Evolutionary conservation across 2,888 invertebrate species (phyloP).

Genomic region (Schizotus pectinicornis): DNA sequence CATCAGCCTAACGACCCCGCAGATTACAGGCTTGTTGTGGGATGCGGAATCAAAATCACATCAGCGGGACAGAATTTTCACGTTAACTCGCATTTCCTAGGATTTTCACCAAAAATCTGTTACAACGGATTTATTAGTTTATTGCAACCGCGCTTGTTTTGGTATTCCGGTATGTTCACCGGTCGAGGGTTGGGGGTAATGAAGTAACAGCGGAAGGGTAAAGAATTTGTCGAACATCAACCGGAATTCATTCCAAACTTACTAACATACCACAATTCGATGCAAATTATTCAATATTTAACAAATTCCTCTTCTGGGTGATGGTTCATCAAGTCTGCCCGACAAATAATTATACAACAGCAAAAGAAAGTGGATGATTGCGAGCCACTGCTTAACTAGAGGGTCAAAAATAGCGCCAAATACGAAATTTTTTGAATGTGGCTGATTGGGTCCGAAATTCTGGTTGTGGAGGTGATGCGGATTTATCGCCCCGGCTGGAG

Average conservation of each 20-base stretch:
- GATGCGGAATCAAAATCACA: slow-evolving; percentile 47
- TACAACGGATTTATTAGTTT: background rate
- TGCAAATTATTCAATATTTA: slow-evolving; percentile 46
- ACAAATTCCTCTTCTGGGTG: slow-evolving; percentile 34
- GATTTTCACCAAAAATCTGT: background rate
- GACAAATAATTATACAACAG: too few species aligned
- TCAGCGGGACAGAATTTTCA: slow-evolving; percentile 42
- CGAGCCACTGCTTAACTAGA: too few species aligned
- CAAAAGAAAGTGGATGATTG: too few species aligned
- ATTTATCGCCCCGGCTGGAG: slow-evolving; percentile 19
- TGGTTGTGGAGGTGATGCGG: too few species aligned
- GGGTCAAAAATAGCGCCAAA: too few species aligned
- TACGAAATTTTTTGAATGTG: too few species aligned
- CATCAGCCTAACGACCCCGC: slow-evolving; percentile 55
- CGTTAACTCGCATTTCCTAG: slow-evolving; percentile 11
- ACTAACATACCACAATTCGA: slow-evolving; percentile 39
- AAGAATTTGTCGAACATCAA: slow-evolving; percentile 38
- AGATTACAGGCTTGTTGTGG: slow-evolving; percentile 50
- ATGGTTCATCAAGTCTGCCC: too few species aligned
- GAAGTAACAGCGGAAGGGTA: slow-evolving; percentile 21
- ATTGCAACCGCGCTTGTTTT: background rate
- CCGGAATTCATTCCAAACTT: slow-evolving; percentile 43
- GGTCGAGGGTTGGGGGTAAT: slow-evolving; percentile 11
- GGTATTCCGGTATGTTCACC: slow-evolving; percentile 26
- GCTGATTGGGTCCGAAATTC: too few species aligned